Evolutionary conservation across 2,888 invertebrate species (phyloP), one percentile per base, ranked within the genome.

Genomic region (Hirtodrosophila trivittata): DNA sequence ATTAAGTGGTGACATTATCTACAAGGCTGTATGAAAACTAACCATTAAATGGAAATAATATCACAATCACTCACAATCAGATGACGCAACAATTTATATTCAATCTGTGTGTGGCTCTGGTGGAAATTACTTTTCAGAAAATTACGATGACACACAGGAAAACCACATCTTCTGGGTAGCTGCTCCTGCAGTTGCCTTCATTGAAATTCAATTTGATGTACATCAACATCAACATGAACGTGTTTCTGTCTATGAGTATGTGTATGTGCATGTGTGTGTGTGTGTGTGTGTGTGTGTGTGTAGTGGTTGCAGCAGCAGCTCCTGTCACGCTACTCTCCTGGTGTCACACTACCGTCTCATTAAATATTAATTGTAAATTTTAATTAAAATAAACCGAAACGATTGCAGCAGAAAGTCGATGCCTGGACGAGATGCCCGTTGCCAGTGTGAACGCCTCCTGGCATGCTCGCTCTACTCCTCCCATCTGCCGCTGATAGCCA

Each of bases 311-410:
- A 43, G 54, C 26, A 60, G 52, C 42, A 9, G 45, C 12, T 65
- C 42, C 13, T 52, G 66, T 37, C 37, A 28, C 2, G 49, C 32
- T 46, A 4, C 33, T 38, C 42, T 50, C 25, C 49, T 30, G 77
- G 70, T 81, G 75, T 68, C 78, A 75, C 62, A 66, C 57, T 51
- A 45, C 56, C 42, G 51, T 68, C 86, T 87, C 83, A 86, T 82
- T 82, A 85, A 87, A 87, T 82, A 82, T 87, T 82, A 82, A 85
- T 87, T 87, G 76, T 76, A 87, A 73, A 85, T 83, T 82, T 87
- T 82, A 82, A 82, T 82, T 82, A 82, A 87, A 82, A 82, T 85
- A 82, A 78, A 82, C 80, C 74, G 62, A 66, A 77, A 65, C 70
- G 69, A 68, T 72, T 64, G 67, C 60, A 56, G 45, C 33, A 37